Conservation (phyloP, 2,797 vertebrate species). For the Thunnus albacares region DNA sequence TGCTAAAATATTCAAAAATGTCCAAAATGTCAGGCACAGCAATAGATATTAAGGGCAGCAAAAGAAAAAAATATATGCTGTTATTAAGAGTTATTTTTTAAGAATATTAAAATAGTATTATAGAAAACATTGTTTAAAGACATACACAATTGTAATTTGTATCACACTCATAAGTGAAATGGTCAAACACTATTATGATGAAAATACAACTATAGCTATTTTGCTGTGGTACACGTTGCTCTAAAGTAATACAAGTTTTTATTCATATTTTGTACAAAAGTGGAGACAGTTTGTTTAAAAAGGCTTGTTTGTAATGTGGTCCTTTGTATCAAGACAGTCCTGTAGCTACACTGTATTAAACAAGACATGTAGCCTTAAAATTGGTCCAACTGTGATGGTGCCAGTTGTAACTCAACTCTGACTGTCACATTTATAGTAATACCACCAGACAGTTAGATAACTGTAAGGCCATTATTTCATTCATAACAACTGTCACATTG, state of each 20-base stretch:
- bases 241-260: not conserved
- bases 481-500: not conserved
- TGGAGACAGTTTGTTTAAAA: not conserved
- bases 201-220: not conserved
- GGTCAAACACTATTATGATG: not conserved
- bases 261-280: not conserved
- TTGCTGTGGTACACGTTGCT: not conserved
- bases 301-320: not conserved
- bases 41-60: no score
- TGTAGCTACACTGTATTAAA: not conserved
- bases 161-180: not conserved
- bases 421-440: conserved; percentile 6
- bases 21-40: not conserved
- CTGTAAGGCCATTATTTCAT: conserved; percentile 15
- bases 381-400: not conserved
- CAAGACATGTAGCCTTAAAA: not conserved
- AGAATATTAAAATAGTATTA: not conserved
- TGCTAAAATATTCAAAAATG: not conserved
- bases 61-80: no score
- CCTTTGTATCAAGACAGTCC: not conserved
- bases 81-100: no score
- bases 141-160: not conserved
- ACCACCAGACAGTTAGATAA: not conserved
- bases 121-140: not conserved
- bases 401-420: not conserved